Percentiles rank a stretch among this genome's conserved stretches.
phyloP scores from a whole-genome alignment of 2,797 vertebrate species.

The Lycodopsis pacificus region DNA sequence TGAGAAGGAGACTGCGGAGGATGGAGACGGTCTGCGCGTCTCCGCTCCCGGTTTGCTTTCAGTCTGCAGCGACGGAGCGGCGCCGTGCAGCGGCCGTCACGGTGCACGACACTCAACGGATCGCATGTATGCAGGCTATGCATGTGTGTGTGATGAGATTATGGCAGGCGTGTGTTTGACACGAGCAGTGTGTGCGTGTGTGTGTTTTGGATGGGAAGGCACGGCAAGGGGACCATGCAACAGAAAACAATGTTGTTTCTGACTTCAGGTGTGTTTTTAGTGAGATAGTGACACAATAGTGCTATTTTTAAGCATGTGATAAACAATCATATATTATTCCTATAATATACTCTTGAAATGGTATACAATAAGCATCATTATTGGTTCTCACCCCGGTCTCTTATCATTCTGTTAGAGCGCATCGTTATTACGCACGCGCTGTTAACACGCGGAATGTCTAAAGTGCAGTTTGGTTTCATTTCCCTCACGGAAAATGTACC shows the following conservation, averaged over 20 bases:
- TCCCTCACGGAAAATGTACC: not conserved
- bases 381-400: not conserved
- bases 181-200: not conserved
- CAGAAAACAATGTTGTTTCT: not conserved
- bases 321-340: not conserved
- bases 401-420: not conserved
- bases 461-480: slow-evolving; percentile 27
- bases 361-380: not conserved
- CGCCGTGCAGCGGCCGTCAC: slow-evolving; percentile 71
- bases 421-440: too few relatives aligned
- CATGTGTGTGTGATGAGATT: slow-evolving; percentile 21
- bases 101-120: not conserved
- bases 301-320: not conserved
- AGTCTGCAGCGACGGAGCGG: slow-evolving; percentile 55
- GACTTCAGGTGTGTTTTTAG: not conserved
- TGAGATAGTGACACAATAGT: not conserved
- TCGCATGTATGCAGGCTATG: not conserved
- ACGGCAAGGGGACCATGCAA: not conserved
- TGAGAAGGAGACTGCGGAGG: slow-evolving; percentile 79
- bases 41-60: slow-evolving; percentile 36
- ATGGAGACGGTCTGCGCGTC: slow-evolving; percentile 55
- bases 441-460: slow-evolving; percentile 29
- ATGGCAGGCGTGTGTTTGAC: slow-evolving; percentile 15
- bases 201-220: not conserved
- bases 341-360: too few relatives aligned